Base-by-base conservation (phyloP, 1,140 invertebrate species). In the Heliconius hewitsoni region DNA sequence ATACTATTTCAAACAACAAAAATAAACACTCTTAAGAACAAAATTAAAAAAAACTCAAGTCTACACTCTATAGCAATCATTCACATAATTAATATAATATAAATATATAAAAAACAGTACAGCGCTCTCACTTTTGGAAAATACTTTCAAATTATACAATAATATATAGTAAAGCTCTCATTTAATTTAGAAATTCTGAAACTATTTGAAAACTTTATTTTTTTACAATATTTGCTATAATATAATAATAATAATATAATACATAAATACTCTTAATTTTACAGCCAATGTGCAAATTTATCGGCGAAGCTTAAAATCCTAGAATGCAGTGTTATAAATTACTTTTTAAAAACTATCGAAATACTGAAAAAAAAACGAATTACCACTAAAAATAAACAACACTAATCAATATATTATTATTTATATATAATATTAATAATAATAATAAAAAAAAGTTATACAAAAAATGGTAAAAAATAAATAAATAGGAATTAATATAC, bases 401-500 rank as follows among this genome's bases (percentile, higher is more conserved):
- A 82, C 85, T 90, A 90, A 81, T 84, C 78, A 46, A 16, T 16
- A 83, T 80, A 86, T 87, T 16, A 86, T 86, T 16, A 66, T 66
- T 30, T 66, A 66, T 66, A 66, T 30, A 66, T 66, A 66, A 66
- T 66, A 66, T 66, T 66, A 66, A 30, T 66, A 66, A 30, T 13
- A 66, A 66, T 66, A 66, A 66, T 66, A 27, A n/a, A 89, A 86
- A 86, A 92, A 90, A 83, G 86, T 87, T 85, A 91, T 93, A 92
- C 86, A 94, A 93, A 93, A 92, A 90, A 88, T 84, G 82, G 87
- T 89, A 91, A 88, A 89, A 92, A 92, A 91, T 87, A 90, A 90
- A 90, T 91, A 91, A 92, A 92, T 92, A 93, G 88, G 88, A 90
- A 91, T 91, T 89, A 92, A 91, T 92, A 91, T 90, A 92, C 86